Conservation (phyloP, 2,888 invertebrate genomes). For the Andrena flavipes region DNA sequence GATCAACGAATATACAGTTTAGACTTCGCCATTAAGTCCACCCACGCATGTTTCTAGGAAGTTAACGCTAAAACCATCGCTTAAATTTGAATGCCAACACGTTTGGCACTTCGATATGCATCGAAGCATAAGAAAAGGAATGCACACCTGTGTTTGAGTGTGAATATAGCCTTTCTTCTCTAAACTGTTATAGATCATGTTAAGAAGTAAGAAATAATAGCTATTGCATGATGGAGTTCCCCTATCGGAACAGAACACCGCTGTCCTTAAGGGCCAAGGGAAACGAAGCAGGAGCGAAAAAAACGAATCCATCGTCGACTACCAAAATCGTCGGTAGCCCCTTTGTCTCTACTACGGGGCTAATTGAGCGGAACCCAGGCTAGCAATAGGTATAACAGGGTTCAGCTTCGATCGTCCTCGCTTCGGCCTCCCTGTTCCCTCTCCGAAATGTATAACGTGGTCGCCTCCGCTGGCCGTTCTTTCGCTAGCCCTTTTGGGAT, state of each 20-base stretch:
- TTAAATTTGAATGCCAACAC: too few relatives aligned
- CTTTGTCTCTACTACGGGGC: slow-evolving; percentile 69
- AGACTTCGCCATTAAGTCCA: too few relatives aligned
- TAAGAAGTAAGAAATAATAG: slow-evolving; percentile 18
- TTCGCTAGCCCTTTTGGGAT: slow-evolving; percentile 70
- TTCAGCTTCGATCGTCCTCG: slow-evolving; percentile 30
- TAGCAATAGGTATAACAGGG: slow-evolving; percentile 62
- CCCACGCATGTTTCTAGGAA: too few relatives aligned
- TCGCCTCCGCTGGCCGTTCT: slow-evolving; percentile 42
- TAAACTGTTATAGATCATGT: neutral
- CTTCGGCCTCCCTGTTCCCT: slow-evolving; percentile 20
- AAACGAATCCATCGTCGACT: slow-evolving; percentile 44
- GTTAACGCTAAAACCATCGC: too few relatives aligned
- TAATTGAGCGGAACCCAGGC: slow-evolving; percentile 69
- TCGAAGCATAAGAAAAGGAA: too few relatives aligned
- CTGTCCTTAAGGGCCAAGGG: slow-evolving; percentile 19
- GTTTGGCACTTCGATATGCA: too few relatives aligned
- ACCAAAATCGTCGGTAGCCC: slow-evolving; percentile 68
- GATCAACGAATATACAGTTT: too few relatives aligned
- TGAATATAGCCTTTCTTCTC: slow-evolving; percentile 6
- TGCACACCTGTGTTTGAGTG: too few relatives aligned
- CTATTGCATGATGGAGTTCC: slow-evolving; percentile 36
- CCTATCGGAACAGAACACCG: slow-evolving; percentile 19
- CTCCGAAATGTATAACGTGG: slow-evolving; percentile 43
- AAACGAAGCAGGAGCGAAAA: slow-evolving; percentile 32